Percentiles rank a stretch among this genome's conserved stretches.
Evolutionary conservation across 2,797 vertebrate species (phyloP).

Genomic region (Buphagus erythrorhynchus): DNA sequence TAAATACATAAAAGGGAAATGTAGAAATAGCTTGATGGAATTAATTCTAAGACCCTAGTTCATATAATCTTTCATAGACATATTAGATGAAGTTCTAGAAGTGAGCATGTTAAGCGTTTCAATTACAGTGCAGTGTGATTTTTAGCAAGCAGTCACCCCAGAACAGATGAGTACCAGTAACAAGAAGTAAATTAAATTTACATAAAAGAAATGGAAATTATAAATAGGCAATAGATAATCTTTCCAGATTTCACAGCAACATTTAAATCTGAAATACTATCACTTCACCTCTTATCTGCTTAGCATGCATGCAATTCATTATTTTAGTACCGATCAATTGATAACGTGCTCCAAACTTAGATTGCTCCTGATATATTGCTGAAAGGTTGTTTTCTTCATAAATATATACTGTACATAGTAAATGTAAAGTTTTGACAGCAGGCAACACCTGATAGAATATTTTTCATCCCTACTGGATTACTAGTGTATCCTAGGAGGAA

Average conservation of each 20-base stretch:
- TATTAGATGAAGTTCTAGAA: background rate
- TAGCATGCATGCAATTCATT: background rate
- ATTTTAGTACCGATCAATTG: background rate
- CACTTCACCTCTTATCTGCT: background rate
- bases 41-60: background rate
- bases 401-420: background rate
- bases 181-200: constrained; percentile 32
- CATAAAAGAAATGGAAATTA: background rate
- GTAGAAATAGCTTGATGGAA: background rate
- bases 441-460: background rate
- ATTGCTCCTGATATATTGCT: background rate
- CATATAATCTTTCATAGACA: background rate
- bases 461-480: background rate
- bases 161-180: background rate
- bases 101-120: background rate
- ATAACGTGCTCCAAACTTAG: background rate
- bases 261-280: background rate
- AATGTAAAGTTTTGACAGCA: background rate
- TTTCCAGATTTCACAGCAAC: background rate
- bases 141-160: background rate
- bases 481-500: background rate
- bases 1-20: background rate
- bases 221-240: background rate
- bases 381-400: background rate
- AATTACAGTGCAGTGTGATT: background rate